phyloP scores from a whole-genome alignment of 2,797 vertebrate species.

The Coregonus ussuriensis region DNA sequence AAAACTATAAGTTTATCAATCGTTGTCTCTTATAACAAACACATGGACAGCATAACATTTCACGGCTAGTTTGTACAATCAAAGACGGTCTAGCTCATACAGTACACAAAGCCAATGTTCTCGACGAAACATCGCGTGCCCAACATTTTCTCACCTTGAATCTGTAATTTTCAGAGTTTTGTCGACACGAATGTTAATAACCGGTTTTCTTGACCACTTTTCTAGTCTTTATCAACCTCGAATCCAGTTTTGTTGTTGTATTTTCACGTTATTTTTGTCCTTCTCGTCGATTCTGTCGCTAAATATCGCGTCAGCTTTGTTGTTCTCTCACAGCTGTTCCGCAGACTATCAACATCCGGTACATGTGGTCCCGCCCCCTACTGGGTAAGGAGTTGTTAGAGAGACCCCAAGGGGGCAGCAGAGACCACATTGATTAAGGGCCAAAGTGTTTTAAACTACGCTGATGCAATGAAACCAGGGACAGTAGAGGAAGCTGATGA shows the following conservation, averaged over 20 bases:
- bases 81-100: too few species aligned
- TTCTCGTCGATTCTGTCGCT: neutral
- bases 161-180: neutral
- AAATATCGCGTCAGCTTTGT: neutral
- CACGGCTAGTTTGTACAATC: too few species aligned
- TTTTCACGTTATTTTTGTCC: neutral
- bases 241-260: neutral
- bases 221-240: too few species aligned
- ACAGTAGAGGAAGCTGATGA: too few species aligned
- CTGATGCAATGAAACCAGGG: neutral
- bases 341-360: conserved; percentile 6
- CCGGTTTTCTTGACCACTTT: neutral
- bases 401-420: neutral
- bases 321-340: neutral
- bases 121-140: neutral
- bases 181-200: neutral
- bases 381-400: neutral
- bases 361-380: neutral
- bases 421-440: neutral
- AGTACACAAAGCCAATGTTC: too few species aligned
- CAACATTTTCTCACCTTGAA: neutral
- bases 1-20: too few species aligned
- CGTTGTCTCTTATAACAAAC: too few species aligned
- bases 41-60: too few species aligned
- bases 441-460: neutral